A percentile compares a stretch with the other conserved stretches of the same genome.
Evolutionary conservation across 2,888 invertebrate species (phyloP).

Genomic region (Zaprionus bogoriensis): DNA sequence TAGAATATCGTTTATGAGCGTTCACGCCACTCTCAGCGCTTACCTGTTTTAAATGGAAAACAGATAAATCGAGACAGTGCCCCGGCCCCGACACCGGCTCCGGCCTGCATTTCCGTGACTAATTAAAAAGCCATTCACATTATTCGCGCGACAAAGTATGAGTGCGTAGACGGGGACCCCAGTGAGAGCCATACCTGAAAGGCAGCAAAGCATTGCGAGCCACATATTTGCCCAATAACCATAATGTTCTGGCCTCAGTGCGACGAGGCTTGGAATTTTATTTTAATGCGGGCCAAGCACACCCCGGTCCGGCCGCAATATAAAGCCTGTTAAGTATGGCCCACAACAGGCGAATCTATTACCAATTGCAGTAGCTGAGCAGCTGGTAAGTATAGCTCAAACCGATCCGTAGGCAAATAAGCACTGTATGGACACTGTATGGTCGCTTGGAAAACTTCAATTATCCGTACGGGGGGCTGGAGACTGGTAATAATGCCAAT

Average conservation of each 20-base stretch:
- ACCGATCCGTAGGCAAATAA: conserved; percentile 5
- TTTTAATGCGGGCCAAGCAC: neutral
- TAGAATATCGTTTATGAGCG: neutral
- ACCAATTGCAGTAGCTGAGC: conserved; percentile 4
- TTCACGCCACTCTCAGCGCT: neutral
- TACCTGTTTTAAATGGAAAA: neutral
- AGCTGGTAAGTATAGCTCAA: conserved; percentile 2
- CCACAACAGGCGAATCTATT: conserved; percentile 14
- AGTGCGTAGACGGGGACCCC: neutral
- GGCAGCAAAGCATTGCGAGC: conserved; percentile 6
- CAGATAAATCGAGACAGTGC: neutral
- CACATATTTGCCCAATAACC: conserved; percentile 21
- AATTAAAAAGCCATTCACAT: neutral
- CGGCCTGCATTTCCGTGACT: too few species aligned
- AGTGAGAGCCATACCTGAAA: conserved; percentile 12
- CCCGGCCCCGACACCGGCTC: neutral
- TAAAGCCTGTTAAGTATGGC: conserved; percentile 6
- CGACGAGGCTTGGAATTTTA: neutral
- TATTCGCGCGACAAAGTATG: neutral
- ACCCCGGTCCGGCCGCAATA: neutral
- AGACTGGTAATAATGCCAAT: neutral
- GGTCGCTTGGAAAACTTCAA: neutral
- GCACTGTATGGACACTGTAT: neutral
- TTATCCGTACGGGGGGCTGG: neutral
- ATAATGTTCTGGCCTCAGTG: neutral